Evolutionary conservation across 2,888 invertebrate species (phyloP).

Genomic region (Drosophila emarginata): DNA sequence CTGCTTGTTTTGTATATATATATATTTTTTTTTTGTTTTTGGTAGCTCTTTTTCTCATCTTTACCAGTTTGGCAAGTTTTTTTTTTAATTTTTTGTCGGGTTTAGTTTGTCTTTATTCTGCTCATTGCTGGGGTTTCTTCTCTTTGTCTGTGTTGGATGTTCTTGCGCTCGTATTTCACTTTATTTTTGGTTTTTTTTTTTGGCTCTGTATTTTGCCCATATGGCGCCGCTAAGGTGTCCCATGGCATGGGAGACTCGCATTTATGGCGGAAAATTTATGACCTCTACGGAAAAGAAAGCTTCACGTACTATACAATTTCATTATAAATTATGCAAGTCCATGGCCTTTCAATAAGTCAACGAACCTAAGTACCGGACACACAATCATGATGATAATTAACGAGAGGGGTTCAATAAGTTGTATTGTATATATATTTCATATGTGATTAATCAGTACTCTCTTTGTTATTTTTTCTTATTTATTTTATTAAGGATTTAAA

Average conservation of each 20-base stretch:
- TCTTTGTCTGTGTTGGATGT: conserved; percentile 41
- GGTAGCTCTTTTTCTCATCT: conserved; percentile 38
- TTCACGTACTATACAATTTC: conserved; percentile 60
- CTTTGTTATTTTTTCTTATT: no score
- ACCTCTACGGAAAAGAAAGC: conserved; percentile 43
- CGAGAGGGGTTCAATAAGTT: background rate
- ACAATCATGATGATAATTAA: background rate
- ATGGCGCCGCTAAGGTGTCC: conserved; percentile 69
- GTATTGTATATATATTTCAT: no score
- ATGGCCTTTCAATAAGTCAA: conserved; percentile 64
- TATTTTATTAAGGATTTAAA: no score
- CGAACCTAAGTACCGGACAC: conserved; percentile 41
- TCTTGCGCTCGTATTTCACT: conserved; percentile 74
- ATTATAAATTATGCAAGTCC: conserved; percentile 64
- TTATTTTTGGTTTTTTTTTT: conserved; percentile 36
- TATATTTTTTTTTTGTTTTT: conserved; percentile 16
- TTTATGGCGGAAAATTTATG: conserved; percentile 68
- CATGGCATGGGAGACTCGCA: conserved; percentile 38
- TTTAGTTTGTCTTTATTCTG: conserved; percentile 27
- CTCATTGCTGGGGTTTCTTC: conserved; percentile 55
- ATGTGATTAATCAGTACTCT: no score
- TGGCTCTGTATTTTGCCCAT: conserved; percentile 51
- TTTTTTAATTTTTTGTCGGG: conserved; percentile 21
- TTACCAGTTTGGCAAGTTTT: conserved; percentile 67
- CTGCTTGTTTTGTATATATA: conserved; percentile 11